Conservation (phyloP, 1,140 invertebrate genomes). For the Oryctes rhinoceros region DNA sequence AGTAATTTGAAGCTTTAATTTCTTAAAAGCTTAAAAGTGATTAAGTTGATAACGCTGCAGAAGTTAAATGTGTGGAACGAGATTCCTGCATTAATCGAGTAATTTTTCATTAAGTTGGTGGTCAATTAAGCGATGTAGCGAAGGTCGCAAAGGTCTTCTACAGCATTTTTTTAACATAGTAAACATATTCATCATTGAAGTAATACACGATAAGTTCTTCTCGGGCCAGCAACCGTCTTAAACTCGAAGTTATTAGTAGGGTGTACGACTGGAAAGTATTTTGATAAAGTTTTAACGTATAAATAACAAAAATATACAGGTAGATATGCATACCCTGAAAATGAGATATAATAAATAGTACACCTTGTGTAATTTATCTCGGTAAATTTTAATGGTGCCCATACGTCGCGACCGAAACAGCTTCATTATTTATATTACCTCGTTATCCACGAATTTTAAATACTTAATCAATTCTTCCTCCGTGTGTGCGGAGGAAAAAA, state of each 20-base stretch:
- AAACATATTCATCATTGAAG: too few relatives aligned
- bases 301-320: background rate
- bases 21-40: too few relatives aligned
- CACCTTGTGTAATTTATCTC: constrained; percentile 5
- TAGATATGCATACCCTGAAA: background rate
- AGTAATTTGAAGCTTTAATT: too few relatives aligned
- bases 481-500: constrained; percentile 41
- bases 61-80: too few relatives aligned
- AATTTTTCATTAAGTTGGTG: too few relatives aligned
- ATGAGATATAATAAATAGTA: constrained; percentile 27
- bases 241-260: background rate
- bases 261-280: background rate
- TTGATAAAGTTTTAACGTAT: constrained; percentile 1
- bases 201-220: background rate
- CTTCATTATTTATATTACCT: constrained; percentile 41
- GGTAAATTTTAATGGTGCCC: constrained; percentile 25
- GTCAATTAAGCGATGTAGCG: too few relatives aligned
- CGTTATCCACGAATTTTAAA: constrained; percentile 39
- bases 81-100: too few relatives aligned
- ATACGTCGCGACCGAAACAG: constrained; percentile 35
- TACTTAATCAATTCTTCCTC: constrained; percentile 47
- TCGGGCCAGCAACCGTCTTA: background rate
- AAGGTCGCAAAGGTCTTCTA: too few relatives aligned
- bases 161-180: too few relatives aligned
- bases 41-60: too few relatives aligned